Conservation (phyloP, 2,113 vertebrate genomes). For the Phocoena phocoena region DNA sequence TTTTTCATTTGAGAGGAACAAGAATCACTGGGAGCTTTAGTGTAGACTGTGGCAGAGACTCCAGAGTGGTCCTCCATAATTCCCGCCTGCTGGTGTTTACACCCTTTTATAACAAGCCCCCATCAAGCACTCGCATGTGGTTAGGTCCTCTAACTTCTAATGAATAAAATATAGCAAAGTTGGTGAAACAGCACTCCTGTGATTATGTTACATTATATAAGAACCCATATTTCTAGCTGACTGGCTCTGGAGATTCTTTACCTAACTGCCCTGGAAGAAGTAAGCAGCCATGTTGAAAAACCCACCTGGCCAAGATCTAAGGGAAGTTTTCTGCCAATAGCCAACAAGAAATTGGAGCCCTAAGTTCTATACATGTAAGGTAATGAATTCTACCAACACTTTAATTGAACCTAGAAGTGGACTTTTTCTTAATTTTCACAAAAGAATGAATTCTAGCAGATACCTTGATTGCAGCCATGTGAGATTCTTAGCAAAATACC, state of each 20-base stretch:
- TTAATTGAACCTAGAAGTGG: neutral
- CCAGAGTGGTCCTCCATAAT: neutral
- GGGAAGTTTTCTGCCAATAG: accelerated
- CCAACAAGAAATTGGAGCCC: neutral
- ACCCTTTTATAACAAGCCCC: neutral
- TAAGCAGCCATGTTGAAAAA: neutral
- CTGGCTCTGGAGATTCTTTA: neutral
- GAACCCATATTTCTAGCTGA: neutral
- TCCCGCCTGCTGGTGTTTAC: neutral
- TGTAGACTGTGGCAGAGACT: neutral
- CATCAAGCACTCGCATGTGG: neutral
- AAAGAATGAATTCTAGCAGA: neutral
- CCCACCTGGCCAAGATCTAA: neutral
- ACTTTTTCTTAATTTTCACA: neutral
- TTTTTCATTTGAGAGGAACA: neutral
- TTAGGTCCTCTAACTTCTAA: neutral
- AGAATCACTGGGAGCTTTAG: neutral
- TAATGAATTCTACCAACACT: neutral
- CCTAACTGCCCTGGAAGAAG: neutral
- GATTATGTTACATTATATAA: neutral
- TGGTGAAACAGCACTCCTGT: neutral
- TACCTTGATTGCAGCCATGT: neutral
- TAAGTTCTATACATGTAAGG: neutral
- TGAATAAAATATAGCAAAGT: neutral
- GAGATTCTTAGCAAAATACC: neutral